Evolutionary conservation across 2,888 invertebrate species (phyloP).

Genomic region (Smittia aterrima): DNA sequence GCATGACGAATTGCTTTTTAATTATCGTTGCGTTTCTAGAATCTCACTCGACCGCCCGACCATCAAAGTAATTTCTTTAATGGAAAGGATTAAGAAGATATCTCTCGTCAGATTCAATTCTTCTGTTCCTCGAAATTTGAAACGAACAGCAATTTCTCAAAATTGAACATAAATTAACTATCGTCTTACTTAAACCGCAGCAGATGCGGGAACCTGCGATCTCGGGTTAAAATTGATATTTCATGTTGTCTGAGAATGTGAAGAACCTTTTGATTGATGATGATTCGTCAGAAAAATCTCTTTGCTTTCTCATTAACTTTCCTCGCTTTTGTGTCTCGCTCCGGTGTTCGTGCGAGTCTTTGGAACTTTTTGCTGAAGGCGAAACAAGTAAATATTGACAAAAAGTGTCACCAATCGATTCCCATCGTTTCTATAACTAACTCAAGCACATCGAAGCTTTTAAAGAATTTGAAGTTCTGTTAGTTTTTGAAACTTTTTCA

Average conservation of each 20-base stretch:
- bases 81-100: not conserved
- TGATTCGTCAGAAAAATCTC: conserved; percentile 2
- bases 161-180: not conserved
- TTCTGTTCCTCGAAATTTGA: not conserved
- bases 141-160: not conserved
- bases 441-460: no score
- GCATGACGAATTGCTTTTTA: conserved; percentile 17
- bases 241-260: not conserved
- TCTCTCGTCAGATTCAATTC: not conserved
- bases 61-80: not conserved
- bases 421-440: no score
- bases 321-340: no score
- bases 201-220: not conserved
- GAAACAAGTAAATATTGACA: no score
- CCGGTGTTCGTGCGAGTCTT: no score
- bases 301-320: no score
- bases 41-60: not conserved
- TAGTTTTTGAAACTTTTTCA: no score
- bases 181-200: no score
- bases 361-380: no score
- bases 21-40: not conserved
- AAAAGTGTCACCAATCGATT: no score
- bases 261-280: not conserved
- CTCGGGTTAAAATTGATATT: not conserved
- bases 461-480: no score